Percentiles rank a stretch among this genome's conserved stretches.
These are phyloP conservation scores for Crematogaster levior DNA, from an alignment of 2,888 invertebrate genomes.

Conservation along the genomic window DNA sequence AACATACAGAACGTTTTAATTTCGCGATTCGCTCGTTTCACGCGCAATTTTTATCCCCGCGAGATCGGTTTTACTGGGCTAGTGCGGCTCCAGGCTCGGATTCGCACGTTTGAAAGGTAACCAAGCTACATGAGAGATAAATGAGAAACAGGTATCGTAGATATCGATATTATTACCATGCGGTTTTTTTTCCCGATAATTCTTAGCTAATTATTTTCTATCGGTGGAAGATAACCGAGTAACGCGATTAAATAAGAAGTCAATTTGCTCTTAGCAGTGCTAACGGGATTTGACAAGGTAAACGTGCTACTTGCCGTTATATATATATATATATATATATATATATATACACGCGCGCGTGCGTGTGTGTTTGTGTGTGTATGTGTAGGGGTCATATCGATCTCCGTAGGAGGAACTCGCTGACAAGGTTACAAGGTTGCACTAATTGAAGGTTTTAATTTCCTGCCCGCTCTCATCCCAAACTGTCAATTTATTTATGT, in stretches of 20 bases:
- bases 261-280: slow-evolving; percentile 51
- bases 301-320: too few species aligned
- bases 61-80: slow-evolving; percentile 9
- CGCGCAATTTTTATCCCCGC: slow-evolving; percentile 17
- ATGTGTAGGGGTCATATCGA: slow-evolving; percentile 65
- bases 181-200: not conserved
- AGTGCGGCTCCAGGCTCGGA: not conserved
- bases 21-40: slow-evolving; percentile 19
- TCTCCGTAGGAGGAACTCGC: slow-evolving; percentile 67
- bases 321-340: slow-evolving; percentile 2
- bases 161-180: slow-evolving; percentile 18
- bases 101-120: not conserved
- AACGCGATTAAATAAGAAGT: slow-evolving; percentile 62
- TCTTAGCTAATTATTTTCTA: slow-evolving; percentile 54
- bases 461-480: slow-evolving; percentile 68
- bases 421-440: slow-evolving; percentile 78
- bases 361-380: not conserved
- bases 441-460: slow-evolving; percentile 77
- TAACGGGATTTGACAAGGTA: slow-evolving; percentile 66
- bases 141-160: too few species aligned
- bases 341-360: not conserved
- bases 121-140: not conserved
- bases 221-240: slow-evolving; percentile 39
- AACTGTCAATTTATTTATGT: slow-evolving; percentile 64
- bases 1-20: slow-evolving; percentile 11